A percentile compares a stretch with the other conserved stretches of the same genome.
Conservation (phyloP, 2,888 invertebrate species). For the Allacma fusca region DNA sequence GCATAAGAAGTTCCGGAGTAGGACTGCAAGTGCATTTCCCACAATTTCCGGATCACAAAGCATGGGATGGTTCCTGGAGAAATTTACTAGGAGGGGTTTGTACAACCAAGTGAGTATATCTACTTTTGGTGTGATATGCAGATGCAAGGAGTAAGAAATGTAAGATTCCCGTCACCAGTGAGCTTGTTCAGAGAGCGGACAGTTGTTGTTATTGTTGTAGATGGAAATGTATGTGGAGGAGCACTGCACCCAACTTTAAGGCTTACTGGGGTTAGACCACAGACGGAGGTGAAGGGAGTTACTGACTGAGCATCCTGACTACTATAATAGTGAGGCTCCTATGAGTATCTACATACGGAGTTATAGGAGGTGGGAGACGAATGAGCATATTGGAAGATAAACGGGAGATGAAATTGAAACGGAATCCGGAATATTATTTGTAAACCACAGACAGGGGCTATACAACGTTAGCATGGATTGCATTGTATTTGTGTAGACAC, state of each 20-base stretch:
- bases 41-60: too few relatives aligned
- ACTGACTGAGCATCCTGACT: too few relatives aligned
- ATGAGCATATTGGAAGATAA: conserved; percentile 12
- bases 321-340: too few relatives aligned
- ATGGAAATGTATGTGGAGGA: neutral
- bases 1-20: too few relatives aligned
- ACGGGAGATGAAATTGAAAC: conserved; percentile 23
- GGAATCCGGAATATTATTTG: neutral
- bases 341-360: neutral
- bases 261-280: conserved; percentile 2
- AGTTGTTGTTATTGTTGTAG: conserved; percentile 1
- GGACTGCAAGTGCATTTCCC: too few relatives aligned
- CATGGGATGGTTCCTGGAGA: too few relatives aligned
- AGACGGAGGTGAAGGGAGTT: conserved; percentile 7
- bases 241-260: neutral
- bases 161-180: neutral
- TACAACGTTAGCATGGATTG: neutral
- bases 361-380: neutral
- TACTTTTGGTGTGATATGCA: too few relatives aligned
- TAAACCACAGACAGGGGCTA: conserved; percentile 29
- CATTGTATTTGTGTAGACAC: conserved; percentile 14
- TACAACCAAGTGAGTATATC: too few relatives aligned
- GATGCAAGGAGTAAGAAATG: neutral
- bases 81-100: too few relatives aligned
- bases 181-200: conserved; percentile 1